These are phyloP conservation scores for Chrysogorgia sp. DNA, from an alignment of 92 coral and sea anemone genomes.

Conservation along the genomic window DNA sequence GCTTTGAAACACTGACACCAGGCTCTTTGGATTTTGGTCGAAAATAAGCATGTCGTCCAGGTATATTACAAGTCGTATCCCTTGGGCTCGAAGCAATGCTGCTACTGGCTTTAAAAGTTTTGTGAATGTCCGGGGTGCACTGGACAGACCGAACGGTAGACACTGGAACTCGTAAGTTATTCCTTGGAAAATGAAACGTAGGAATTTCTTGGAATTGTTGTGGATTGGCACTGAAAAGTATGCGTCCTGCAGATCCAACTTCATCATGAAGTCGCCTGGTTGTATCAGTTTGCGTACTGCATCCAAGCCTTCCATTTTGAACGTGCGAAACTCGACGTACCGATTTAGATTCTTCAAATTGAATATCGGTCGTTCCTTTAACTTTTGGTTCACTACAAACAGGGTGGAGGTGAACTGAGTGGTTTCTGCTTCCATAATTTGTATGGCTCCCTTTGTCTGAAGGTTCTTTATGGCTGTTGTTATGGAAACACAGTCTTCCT, in stretches of 20 bases:
- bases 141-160: too few relatives aligned
- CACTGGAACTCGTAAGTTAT: too few relatives aligned
- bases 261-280: too few relatives aligned
- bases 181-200: conserved; percentile 30
- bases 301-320: conserved; percentile 51
- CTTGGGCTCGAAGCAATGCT: conserved; percentile 30
- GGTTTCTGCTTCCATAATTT: neutral
- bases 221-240: conserved; percentile 25
- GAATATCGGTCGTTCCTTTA: conserved; percentile 36
- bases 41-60: too few relatives aligned
- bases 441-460: too few relatives aligned
- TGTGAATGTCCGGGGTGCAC: conserved; percentile 44
- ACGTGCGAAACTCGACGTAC: conserved; percentile 27
- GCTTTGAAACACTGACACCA: conserved; percentile 35
- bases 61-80: conserved; percentile 39
- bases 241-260: conserved; percentile 28
- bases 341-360: conserved; percentile 40
- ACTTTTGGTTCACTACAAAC: conserved; percentile 22
- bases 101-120: conserved; percentile 33
- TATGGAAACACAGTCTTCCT: conserved; percentile 3
- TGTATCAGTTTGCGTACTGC: conserved; percentile 33
- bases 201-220: conserved; percentile 37
- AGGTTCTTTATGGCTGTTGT: neutral
- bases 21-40: conserved; percentile 45
- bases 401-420: conserved; percentile 34